Conservation (phyloP, 2,113 vertebrate genomes). For the Prionailurus viverrinus region DNA sequence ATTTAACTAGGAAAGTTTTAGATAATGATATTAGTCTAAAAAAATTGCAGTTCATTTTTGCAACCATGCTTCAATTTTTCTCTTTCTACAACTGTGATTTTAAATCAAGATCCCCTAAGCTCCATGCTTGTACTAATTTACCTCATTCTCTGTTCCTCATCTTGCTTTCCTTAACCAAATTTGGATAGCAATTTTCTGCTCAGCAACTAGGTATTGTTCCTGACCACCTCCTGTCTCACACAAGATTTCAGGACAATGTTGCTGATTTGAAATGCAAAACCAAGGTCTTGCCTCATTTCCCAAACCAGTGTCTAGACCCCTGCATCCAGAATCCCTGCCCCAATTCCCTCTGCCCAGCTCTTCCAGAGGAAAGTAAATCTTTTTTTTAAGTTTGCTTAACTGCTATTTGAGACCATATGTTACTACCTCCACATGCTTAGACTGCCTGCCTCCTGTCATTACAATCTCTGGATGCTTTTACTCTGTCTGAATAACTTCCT, state of each 20-base stretch:
- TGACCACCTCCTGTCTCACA: not conserved
- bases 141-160: not conserved
- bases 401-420: not conserved
- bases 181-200: not conserved
- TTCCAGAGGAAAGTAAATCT: not conserved
- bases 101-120: not conserved
- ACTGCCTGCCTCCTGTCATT: not conserved
- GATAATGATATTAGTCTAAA: not conserved
- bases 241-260: not conserved
- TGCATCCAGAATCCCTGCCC: not conserved
- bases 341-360: not conserved
- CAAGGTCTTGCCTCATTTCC: not conserved
- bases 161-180: not conserved
- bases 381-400: not conserved
- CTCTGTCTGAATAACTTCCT: not conserved
- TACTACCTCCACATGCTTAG: not conserved
- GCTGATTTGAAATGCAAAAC: not conserved
- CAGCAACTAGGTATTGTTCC: not conserved
- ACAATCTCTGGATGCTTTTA: not conserved
- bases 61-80: not conserved
- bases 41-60: not conserved
- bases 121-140: not conserved
- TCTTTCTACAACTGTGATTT: not conserved
- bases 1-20: conserved; percentile 15
- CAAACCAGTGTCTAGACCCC: accelerated